Conservation (phyloP, 2,797 vertebrate species). For the Poecile montanus region DNA sequence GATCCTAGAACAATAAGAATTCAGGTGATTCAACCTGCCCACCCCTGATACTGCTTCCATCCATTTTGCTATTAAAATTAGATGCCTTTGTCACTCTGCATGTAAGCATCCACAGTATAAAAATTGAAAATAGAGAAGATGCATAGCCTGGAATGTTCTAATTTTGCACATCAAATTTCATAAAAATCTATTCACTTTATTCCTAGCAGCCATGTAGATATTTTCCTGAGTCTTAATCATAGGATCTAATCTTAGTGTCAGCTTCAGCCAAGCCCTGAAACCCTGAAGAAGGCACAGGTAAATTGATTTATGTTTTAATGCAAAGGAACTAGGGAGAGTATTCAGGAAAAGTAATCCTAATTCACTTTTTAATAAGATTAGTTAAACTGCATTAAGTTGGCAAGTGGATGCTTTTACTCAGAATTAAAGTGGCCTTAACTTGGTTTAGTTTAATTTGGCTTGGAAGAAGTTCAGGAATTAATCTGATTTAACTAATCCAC, state of each 20-base stretch:
- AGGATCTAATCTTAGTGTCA: not conserved
- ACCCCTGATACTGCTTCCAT: not conserved
- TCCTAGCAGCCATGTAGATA: not conserved
- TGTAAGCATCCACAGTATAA: not conserved
- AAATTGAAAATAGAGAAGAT: not conserved
- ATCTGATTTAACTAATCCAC: constrained; percentile 57
- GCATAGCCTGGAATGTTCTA: not conserved
- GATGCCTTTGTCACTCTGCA: not conserved
- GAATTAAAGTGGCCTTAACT: constrained; percentile 35
- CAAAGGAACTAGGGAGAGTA: not conserved
- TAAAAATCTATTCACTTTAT: not conserved
- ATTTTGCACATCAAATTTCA: not conserved
- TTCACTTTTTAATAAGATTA: constrained; percentile 44
- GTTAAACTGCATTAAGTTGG: constrained; percentile 37
- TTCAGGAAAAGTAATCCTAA: not conserved
- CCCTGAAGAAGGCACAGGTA: not conserved
- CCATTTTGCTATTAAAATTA: not conserved
- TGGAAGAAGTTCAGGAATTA: constrained; percentile 50
- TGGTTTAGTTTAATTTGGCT: constrained; percentile 54
- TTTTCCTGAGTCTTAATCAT: not conserved
- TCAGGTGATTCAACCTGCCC: not conserved
- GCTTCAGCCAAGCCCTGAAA: not conserved
- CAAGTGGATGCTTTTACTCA: constrained; percentile 19
- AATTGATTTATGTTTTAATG: not conserved
- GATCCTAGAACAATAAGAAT: not conserved